Conservation (phyloP, 2,113 vertebrate species). For the Hemiscyllium ocellatum region DNA sequence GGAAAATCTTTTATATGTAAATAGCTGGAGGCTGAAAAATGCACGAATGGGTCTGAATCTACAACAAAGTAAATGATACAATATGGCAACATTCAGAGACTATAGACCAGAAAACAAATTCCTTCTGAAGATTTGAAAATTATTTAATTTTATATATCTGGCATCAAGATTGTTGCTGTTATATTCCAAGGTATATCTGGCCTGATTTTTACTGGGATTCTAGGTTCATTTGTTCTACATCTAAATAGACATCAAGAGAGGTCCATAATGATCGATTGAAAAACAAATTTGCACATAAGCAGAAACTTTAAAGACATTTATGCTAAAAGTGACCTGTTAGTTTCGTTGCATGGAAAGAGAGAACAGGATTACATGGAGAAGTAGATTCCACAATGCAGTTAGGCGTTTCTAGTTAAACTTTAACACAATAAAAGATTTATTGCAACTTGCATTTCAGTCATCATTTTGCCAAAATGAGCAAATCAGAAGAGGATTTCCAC, state of each 20-base stretch:
- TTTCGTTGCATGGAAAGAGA: background rate
- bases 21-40: slow-evolving; percentile 9
- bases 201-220: background rate
- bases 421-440: background rate
- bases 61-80: slow-evolving; percentile 15
- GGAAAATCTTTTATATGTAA: slow-evolving; percentile 24
- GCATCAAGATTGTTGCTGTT: background rate
- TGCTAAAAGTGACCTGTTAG: background rate
- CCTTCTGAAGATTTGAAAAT: background rate
- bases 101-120: background rate
- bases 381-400: background rate
- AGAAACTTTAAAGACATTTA: background rate
- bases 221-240: background rate
- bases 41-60: background rate
- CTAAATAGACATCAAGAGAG: background rate
- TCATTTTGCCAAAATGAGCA: background rate
- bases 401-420: background rate
- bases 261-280: background rate
- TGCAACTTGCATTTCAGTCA: background rate
- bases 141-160: background rate
- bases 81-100: background rate
- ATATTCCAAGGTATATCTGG: background rate
- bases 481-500: background rate
- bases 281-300: background rate
- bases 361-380: background rate